Percentiles rank a stretch among this genome's conserved stretches.
phyloP scores from a whole-genome alignment of 2,797 vertebrate genomes.

The Onychomys arenicola region DNA sequence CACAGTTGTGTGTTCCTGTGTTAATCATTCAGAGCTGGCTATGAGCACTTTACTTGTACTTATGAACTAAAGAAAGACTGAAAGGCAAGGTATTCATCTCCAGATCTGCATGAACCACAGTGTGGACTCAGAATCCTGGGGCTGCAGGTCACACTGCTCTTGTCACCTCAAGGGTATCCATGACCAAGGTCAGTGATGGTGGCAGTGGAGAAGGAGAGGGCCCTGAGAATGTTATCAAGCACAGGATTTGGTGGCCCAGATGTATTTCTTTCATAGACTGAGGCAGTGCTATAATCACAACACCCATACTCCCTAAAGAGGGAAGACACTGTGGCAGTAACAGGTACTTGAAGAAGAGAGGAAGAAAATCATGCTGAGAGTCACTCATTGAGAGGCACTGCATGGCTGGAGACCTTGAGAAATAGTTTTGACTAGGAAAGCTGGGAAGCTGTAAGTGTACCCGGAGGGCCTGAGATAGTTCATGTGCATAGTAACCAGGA shows the following conservation, averaged over 20 bases:
- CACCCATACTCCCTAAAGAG: background rate
- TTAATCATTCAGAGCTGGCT: background rate
- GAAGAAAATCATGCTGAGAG: background rate
- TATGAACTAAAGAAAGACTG: background rate
- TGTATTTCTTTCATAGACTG: background rate
- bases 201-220: background rate
- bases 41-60: background rate
- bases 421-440: background rate
- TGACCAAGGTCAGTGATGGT: background rate
- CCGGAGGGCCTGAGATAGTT: background rate
- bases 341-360: background rate
- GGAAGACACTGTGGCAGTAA: background rate
- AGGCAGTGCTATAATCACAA: background rate
- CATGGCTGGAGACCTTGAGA: background rate
- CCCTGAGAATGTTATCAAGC: background rate
- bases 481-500: background rate
- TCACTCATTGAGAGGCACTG: background rate
- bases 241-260: background rate
- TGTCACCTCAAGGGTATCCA: background rate
- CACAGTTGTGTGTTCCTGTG: background rate
- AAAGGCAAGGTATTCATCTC: background rate
- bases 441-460: background rate
- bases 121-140: background rate
- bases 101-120: background rate
- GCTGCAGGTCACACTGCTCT: background rate